phyloP scores from a whole-genome alignment of 2,888 invertebrate genomes.

The Rambutsinella grinnellia region DNA sequence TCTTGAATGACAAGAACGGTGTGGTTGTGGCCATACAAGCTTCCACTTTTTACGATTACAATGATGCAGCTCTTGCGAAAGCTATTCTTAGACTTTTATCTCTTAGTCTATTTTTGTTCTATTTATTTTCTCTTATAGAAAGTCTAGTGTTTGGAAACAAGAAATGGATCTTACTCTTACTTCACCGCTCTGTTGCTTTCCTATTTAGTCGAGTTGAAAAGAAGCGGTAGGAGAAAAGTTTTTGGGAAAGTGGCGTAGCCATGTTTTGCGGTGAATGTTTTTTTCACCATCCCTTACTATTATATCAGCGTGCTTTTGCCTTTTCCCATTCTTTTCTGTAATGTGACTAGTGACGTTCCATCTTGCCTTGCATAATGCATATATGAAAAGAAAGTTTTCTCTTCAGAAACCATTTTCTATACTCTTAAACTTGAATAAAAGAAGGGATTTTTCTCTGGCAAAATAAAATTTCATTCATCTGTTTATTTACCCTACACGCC shows the following conservation, averaged over 20 bases:
- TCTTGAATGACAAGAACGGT: too few species aligned
- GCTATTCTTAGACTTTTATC: neutral
- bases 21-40: too few species aligned
- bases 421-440: too few species aligned
- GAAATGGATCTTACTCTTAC: too few species aligned
- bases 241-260: neutral
- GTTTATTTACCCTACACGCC: neutral
- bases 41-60: neutral
- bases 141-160: neutral
- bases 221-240: neutral
- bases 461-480: neutral
- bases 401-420: neutral
- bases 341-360: neutral
- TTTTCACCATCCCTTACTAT: too few species aligned
- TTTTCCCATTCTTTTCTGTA: neutral
- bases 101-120: too few species aligned
- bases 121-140: too few species aligned
- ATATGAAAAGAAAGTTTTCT: neutral
- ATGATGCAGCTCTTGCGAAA: neutral
- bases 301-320: too few species aligned
- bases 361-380: neutral
- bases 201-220: neutral
- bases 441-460: neutral
- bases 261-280: neutral
- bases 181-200: neutral